These are phyloP conservation scores for Zeus faber DNA, from an alignment of 2,113 vertebrate species.

Conservation along the genomic window DNA sequence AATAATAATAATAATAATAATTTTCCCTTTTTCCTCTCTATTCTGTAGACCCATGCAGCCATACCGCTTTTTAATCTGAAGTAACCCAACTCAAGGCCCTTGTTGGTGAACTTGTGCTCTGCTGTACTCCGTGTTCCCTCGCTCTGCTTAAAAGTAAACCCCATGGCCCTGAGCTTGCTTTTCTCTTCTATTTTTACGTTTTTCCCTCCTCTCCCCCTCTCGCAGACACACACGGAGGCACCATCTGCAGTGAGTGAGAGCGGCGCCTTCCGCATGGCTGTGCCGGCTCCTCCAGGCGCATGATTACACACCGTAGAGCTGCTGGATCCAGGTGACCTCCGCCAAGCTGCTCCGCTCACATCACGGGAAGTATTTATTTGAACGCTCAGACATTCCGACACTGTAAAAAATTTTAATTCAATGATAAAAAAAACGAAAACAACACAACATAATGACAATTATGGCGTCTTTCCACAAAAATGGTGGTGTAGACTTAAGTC, in stretches of 20 bases:
- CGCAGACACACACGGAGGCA: constrained; percentile 11
- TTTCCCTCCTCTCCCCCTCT: background rate
- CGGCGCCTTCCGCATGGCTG: constrained; percentile 35
- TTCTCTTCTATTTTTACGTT: background rate
- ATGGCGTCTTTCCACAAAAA: too few relatives aligned
- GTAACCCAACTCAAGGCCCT: constrained; percentile 23
- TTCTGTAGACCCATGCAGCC: constrained; percentile 8
- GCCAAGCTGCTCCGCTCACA: background rate
- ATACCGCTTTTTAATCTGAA: constrained; percentile 8
- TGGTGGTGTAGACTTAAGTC: too few relatives aligned
- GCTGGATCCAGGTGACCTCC: constrained; percentile 26
- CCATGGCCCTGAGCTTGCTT: background rate
- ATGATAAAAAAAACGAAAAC: background rate
- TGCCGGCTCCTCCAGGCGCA: constrained; percentile 65
- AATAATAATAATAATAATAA: too few relatives aligned
- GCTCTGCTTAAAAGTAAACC: background rate
- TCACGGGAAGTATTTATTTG: too few relatives aligned
- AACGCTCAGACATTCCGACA: background rate
- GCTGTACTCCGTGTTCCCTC: background rate
- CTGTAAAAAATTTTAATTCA: background rate
- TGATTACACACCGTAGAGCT: constrained; percentile 67
- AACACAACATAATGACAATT: too few relatives aligned
- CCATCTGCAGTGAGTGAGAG: constrained; percentile 13
- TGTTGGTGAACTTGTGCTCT: constrained; percentile 31
- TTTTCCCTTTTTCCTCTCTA: background rate